Evolutionary conservation across 2,888 invertebrate genomes (phyloP).

Genomic region (Brachyptera risi): DNA sequence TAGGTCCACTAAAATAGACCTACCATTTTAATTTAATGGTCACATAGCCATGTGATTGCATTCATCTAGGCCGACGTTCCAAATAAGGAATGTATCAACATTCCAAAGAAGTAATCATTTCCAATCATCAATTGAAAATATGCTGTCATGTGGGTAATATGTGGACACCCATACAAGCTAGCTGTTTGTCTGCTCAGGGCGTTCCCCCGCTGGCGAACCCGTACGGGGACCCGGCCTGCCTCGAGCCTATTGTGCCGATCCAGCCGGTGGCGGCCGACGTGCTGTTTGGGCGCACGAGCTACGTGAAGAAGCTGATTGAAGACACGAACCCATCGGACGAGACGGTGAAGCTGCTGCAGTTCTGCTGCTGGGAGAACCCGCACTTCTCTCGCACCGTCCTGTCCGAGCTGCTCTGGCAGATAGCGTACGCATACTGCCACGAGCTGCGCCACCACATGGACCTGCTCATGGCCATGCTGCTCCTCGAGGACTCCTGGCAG

Average conservation of each 20-base stretch:
- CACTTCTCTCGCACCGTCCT: slow-evolving; percentile 86
- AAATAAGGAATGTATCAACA: too few relatives aligned
- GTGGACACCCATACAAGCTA: too few relatives aligned
- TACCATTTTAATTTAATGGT: too few relatives aligned
- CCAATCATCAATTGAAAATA: too few relatives aligned
- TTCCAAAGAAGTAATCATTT: too few relatives aligned
- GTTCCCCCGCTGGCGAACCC: slow-evolving; percentile 65
- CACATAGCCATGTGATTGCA: too few relatives aligned
- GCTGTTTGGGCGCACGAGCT: slow-evolving; percentile 68
- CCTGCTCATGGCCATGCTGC: slow-evolving; percentile 76
- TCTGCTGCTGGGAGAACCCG: slow-evolving; percentile 96
- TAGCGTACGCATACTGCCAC: slow-evolving; percentile 87
- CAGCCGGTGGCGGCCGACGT: slow-evolving; percentile 74
- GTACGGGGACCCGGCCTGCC: slow-evolving; percentile 61
- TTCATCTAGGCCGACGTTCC: too few relatives aligned
- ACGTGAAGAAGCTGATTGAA: slow-evolving; percentile 92
- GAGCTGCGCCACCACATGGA: slow-evolving; percentile 92
- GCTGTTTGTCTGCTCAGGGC: slow-evolving; percentile 41
- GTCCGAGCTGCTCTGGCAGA: slow-evolving; percentile 88
- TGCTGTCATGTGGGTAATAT: too few relatives aligned
- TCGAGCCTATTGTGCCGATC: slow-evolving; percentile 61
- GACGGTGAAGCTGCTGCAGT: slow-evolving; percentile 83
- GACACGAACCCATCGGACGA: slow-evolving; percentile 92
- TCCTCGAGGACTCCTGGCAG: slow-evolving; percentile 95
- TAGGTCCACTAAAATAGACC: too few relatives aligned